Base-by-base conservation (phyloP, 2,797 vertebrate genomes). In the Neomorphus geoffroyi region DNA sequence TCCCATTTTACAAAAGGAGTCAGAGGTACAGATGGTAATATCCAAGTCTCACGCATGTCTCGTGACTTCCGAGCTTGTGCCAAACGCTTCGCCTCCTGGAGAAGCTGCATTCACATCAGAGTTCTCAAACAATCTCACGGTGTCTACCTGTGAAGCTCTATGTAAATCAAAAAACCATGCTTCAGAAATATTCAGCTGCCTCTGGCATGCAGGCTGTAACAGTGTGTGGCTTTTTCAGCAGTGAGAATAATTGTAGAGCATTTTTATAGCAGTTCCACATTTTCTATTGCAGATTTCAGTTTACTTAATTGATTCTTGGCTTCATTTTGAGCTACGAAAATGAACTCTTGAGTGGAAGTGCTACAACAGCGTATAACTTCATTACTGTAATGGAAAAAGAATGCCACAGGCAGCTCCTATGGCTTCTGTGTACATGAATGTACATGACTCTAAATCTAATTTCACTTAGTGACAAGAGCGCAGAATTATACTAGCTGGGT, bases 11-110 rank as follows among this genome's bases (percentile, higher is more conserved):
- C 54, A 90, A 71, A 88, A 94, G 65, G 83, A 56, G 62, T 86
- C n/a, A 4, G 80, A 86, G 80, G 54, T 91, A 45, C 64, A 69
- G 50, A 94, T 85, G 69, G 51, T 57, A 69, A 86, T 72, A 69
- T 75, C 70, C 70, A 37, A 91, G 72, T 86, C 90, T 90, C 86
- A 96, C 94, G 89, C 79, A 65, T 80, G 85, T 92, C 93, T 81
- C 33, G 84, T 91, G 94, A 96, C 73, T 96, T 81, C 26, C 0
- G 0, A 12, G 35, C 60, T 66, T 71, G 46, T 92, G 91, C 91
- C 86, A 90, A 96, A 18, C 17, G 56, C 54, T 83, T n/a, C 93
- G 87, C 32, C 32, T 56, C 56, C 85, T 84, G 73, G 51, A 86
- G 94, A 90, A 92, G 82, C 66, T 73, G 58, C 53, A 21, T 86